Conservation (phyloP, 92 coral and sea anemone species). For the Phenganax marumi region DNA sequence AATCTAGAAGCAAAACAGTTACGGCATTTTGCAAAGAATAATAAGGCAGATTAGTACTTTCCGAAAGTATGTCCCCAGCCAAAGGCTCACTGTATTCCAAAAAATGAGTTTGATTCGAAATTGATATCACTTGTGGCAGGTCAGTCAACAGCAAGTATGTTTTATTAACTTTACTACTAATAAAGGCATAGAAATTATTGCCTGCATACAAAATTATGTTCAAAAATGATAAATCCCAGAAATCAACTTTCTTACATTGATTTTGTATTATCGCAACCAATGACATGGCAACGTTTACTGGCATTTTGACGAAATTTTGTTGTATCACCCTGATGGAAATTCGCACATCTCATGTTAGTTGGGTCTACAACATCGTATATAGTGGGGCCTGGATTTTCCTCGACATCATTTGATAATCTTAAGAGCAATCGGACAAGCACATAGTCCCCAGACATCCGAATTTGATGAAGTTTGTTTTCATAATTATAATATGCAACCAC, state of each 20-base stretch:
- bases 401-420: too few species aligned
- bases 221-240: constrained; percentile 5
- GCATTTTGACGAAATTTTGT: not conserved
- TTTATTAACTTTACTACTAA: not conserved
- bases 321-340: too few species aligned
- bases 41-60: not conserved
- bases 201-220: constrained; percentile 8
- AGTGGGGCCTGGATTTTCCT: too few species aligned
- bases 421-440: too few species aligned
- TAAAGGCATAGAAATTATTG: not conserved
- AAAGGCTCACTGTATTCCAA: constrained; percentile 1
- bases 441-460: too few species aligned
- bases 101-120: not conserved
- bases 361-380: too few species aligned
- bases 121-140: not conserved
- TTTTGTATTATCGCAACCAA: constrained; percentile 10
- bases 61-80: not conserved
- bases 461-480: too few species aligned
- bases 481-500: not conserved
- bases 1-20: not conserved
- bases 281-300: constrained; percentile 10
- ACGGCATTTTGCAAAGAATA: not conserved
- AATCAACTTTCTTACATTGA: not conserved
- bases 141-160: not conserved
- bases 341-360: too few species aligned